Percentiles rank a stretch among this genome's conserved stretches.
Evolutionary conservation across 1,140 invertebrate genomes (phyloP).

Genomic region (Pararge aegeria): DNA sequence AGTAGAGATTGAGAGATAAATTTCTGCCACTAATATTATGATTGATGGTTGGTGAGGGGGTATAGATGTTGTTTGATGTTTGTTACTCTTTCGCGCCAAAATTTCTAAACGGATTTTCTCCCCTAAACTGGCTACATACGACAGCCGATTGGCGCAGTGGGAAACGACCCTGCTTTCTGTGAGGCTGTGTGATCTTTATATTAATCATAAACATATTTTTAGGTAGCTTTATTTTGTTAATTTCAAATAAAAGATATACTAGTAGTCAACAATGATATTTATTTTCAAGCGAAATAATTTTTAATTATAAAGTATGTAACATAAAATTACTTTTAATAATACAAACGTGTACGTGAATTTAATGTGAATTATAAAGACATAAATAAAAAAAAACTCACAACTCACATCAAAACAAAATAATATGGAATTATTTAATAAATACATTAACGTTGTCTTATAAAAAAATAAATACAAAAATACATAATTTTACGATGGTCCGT

Average conservation of each 20-base stretch:
- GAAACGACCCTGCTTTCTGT: no score
- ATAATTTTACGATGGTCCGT: slow-evolving; percentile 22
- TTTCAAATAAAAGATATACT: slow-evolving; percentile 24
- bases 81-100: no score
- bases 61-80: no score
- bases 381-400: neutral
- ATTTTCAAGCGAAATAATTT: slow-evolving; percentile 60
- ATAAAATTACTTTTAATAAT: slow-evolving; percentile 44
- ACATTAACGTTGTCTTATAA: neutral
- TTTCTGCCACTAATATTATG: no score
- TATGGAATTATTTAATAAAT: neutral
- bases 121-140: no score
- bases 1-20: no score
- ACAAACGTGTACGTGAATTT: slow-evolving; percentile 28
- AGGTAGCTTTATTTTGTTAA: neutral
- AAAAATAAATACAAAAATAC: slow-evolving; percentile 20
- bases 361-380: slow-evolving; percentile 1
- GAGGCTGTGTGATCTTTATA: no score
- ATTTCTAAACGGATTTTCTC: no score
- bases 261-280: slow-evolving; percentile 75
- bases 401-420: neutral
- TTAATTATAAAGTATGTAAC: slow-evolving; percentile 53
- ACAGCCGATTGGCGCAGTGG: no score
- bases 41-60: no score
- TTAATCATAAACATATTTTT: no score